These are phyloP conservation scores for Cotesia chilonis DNA, from an alignment of 1,140 invertebrate species.

Conservation along the genomic window DNA sequence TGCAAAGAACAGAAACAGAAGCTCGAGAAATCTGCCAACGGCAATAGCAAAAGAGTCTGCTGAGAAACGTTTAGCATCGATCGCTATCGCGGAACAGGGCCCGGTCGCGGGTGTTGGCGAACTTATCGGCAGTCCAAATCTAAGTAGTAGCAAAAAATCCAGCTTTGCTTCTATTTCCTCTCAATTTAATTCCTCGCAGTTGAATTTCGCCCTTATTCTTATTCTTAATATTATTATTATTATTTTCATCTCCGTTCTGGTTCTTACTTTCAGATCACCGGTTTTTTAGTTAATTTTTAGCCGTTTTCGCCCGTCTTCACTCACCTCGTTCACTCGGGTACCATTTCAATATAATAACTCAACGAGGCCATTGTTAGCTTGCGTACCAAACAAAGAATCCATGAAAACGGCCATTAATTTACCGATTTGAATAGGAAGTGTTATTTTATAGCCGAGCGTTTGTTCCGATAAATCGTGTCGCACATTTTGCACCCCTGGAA, in stretches of 20 bases:
- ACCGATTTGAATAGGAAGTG: constrained; percentile 59
- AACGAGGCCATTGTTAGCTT: constrained; percentile 48
- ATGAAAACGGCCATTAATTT: constrained; percentile 59
- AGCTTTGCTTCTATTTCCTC: constrained; percentile 11
- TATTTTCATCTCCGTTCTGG: background rate
- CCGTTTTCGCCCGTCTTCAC: constrained; percentile 19
- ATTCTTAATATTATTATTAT: background rate
- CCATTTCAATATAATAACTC: constrained; percentile 54
- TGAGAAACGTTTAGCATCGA: constrained; percentile 33
- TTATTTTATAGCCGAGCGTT: constrained; percentile 57
- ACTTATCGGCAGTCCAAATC: constrained; percentile 35
- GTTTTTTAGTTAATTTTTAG: background rate
- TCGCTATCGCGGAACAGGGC: constrained; percentile 30
- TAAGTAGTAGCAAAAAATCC: constrained; percentile 9
- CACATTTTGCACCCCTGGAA: constrained; percentile 28
- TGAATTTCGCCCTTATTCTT: constrained; percentile 2
- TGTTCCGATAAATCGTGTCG: constrained; percentile 52
- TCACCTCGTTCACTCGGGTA: constrained; percentile 30
- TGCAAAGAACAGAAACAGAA: background rate
- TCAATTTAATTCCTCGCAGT: too few relatives aligned
- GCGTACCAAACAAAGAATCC: constrained; percentile 55
- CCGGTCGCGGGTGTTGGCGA: constrained; percentile 15
- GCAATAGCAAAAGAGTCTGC: constrained; percentile 22
- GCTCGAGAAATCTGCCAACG: constrained; percentile 26
- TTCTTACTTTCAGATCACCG: background rate